These are phyloP conservation scores for Poliocrania exsul DNA, from an alignment of 2,797 vertebrate genomes.

Conservation along the genomic window DNA sequence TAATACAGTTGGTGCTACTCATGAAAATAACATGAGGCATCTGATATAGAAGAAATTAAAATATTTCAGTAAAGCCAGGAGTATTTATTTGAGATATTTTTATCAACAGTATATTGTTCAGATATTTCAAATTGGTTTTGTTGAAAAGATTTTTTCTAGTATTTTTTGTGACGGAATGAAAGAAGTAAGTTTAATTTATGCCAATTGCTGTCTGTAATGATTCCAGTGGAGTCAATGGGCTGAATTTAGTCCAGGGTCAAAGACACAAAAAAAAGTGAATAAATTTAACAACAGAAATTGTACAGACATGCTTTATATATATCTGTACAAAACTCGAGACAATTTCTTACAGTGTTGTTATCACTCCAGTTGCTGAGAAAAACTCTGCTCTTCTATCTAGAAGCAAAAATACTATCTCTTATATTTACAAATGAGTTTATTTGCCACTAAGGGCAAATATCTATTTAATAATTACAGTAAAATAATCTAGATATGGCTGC, in stretches of 20 bases:
- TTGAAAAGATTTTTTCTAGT: neutral
- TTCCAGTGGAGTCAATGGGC: neutral
- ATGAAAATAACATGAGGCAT: constrained; percentile 64
- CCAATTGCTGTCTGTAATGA: neutral
- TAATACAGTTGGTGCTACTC: constrained; percentile 70
- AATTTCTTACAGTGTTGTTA: neutral
- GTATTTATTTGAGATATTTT: constrained; percentile 22
- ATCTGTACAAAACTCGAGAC: neutral
- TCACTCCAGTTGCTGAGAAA: neutral
- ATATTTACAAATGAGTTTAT: neutral
- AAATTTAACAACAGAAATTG: neutral
- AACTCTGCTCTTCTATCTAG: neutral
- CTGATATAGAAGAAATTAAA: constrained; percentile 64
- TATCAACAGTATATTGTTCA: neutral
- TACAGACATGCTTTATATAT: neutral
- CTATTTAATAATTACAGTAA: neutral
- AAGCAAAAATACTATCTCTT: neutral
- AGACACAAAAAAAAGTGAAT: neutral
- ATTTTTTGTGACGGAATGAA: neutral
- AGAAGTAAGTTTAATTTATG: neutral
- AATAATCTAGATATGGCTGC: neutral
- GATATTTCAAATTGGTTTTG: neutral
- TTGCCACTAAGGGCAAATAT: neutral
- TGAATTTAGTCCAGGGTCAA: neutral
- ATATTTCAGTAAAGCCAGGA: constrained; percentile 31